Conservation (phyloP, 2,113 vertebrate species). For the Phylloscopus whistleri region DNA sequence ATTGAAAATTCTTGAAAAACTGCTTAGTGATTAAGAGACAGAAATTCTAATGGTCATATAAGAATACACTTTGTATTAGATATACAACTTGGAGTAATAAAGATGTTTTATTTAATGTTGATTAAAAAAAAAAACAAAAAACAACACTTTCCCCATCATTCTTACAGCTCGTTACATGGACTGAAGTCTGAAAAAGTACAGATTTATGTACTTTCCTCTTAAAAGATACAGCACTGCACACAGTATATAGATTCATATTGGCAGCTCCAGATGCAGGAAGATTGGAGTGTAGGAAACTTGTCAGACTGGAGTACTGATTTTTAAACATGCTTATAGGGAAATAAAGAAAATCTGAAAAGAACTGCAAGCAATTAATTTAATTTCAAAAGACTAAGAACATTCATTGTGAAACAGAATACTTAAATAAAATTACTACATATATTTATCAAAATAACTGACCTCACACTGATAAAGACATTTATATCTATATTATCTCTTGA, state of each 20-base stretch:
- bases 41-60: not conserved
- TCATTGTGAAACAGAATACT: not conserved
- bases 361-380: not conserved
- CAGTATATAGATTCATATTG: fast-evolving
- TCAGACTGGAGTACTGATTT: not conserved
- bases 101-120: not conserved
- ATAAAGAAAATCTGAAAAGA: not conserved
- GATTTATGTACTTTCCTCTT: not conserved
- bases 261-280: not conserved
- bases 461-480: not conserved
- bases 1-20: constrained; percentile 40
- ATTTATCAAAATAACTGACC: not conserved
- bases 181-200: not conserved
- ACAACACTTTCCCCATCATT: not conserved
- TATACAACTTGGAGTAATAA: not conserved
- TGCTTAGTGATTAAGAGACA: not conserved
- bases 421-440: not conserved
- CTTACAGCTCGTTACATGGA: not conserved
- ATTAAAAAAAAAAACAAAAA: not conserved
- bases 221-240: not conserved
- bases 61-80: not conserved
- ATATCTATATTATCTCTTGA: not conserved
- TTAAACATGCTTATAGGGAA: not conserved
- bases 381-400: not conserved
- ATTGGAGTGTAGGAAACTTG: not conserved